These are phyloP conservation scores for Diogma glabrata DNA, from an alignment of 2,888 invertebrate genomes.

Conservation along the genomic window DNA sequence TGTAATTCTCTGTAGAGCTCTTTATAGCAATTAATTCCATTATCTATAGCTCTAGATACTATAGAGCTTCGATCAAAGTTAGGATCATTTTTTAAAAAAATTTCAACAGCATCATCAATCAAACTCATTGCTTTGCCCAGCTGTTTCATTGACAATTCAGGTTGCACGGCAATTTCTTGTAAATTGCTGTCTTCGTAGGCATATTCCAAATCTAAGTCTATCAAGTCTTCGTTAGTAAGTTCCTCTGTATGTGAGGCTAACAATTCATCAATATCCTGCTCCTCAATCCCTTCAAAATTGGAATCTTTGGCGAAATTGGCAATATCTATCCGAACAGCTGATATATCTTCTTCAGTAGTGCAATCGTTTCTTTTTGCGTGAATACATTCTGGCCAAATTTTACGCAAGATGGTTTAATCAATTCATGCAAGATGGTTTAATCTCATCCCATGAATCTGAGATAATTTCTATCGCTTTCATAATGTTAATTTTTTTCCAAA, in stretches of 20 bases:
- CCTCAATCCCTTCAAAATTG: background rate
- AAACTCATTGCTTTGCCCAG: background rate
- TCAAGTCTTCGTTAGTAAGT: conserved; percentile 17
- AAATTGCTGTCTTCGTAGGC: background rate
- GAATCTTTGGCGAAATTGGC: conserved; percentile 18
- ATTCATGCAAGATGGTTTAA: conserved; percentile 17
- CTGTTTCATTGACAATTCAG: background rate
- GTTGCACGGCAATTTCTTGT: background rate
- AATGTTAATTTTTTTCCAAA: conserved; percentile 2
- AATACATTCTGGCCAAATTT: conserved; percentile 6
- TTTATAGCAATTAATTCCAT: background rate
- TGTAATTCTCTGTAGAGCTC: no score
- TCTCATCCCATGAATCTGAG: conserved; percentile 13
- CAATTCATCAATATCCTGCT: conserved; percentile 17
- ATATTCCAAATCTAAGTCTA: conserved; percentile 12
- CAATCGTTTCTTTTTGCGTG: background rate
- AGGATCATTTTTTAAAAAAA: conserved; percentile 8
- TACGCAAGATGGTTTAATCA: background rate
- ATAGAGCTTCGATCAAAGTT: conserved; percentile 13
- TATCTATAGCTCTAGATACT: background rate
- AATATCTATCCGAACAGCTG: conserved; percentile 18
- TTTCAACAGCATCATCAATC: background rate
- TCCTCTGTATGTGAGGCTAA: conserved; percentile 18
- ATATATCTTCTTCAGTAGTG: conserved; percentile 15
- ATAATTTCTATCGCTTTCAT: conserved; percentile 18